Conservation (phyloP, 2,888 invertebrate genomes). For the Acronicta leporina region DNA sequence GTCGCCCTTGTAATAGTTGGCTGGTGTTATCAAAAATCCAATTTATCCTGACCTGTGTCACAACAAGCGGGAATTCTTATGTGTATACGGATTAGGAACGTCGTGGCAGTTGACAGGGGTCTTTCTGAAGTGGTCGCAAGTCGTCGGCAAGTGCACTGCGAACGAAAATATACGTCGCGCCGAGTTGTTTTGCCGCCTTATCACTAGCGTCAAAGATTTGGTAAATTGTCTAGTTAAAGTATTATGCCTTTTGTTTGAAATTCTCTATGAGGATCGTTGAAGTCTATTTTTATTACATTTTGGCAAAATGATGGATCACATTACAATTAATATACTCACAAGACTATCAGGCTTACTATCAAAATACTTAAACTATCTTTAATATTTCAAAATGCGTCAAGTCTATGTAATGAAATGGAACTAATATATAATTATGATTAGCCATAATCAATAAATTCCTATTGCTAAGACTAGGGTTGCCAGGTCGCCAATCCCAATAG, state of each 20-base stretch:
- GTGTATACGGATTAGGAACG: slow-evolving; percentile 53
- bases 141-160: slow-evolving; percentile 88
- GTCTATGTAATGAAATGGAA: too few species aligned
- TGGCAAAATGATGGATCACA: not conserved
- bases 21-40: slow-evolving; percentile 85
- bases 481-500: too few species aligned
- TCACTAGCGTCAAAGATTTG: slow-evolving; percentile 81
- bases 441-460: too few species aligned
- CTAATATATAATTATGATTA: too few species aligned
- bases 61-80: slow-evolving; percentile 61
- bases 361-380: too few species aligned
- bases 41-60: slow-evolving; percentile 69
- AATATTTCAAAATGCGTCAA: too few species aligned
- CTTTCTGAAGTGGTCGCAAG: slow-evolving; percentile 73
- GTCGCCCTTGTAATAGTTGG: slow-evolving; percentile 89
- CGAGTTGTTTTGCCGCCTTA: slow-evolving; percentile 89
- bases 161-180: slow-evolving; percentile 88
- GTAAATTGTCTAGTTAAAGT: slow-evolving; percentile 9
- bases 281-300: not conserved
- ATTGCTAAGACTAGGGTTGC: too few species aligned
- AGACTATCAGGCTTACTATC: too few species aligned
- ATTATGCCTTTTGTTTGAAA: slow-evolving; percentile 47
- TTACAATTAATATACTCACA: too few species aligned
- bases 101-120: slow-evolving; percentile 70
- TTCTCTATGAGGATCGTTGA: slow-evolving; percentile 25